phyloP scores from a whole-genome alignment of 2,797 vertebrate genomes.

The Selene dorsalis region DNA sequence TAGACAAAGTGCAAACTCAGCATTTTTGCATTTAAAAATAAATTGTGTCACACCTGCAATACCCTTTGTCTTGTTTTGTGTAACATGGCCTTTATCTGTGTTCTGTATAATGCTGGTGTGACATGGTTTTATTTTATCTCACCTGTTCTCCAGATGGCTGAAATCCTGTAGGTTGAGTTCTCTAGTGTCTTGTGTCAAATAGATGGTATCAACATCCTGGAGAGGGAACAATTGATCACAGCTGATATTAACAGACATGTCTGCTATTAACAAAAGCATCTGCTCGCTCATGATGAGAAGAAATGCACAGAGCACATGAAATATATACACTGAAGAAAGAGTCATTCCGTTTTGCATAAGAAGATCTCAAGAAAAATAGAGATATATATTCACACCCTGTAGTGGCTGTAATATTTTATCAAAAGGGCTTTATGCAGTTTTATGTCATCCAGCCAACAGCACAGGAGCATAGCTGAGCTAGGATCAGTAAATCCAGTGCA shows the following conservation, averaged over 20 bases:
- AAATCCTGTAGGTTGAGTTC: conserved; percentile 97
- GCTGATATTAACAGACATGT: conserved; percentile 1
- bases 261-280: not conserved
- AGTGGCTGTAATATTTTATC: conserved; percentile 2
- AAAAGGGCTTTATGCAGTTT: conserved; percentile 29
- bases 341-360: not conserved
- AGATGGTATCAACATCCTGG: conserved; percentile 98
- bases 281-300: not conserved
- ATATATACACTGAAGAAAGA: no score
- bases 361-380: not conserved
- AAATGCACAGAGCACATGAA: not conserved
- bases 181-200: conserved; percentile 95
- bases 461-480: not conserved
- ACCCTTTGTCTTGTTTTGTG: not conserved
- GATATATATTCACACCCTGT: not conserved
- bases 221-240: conserved; percentile 25
- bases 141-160: conserved; percentile 98
- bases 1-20: conserved; percentile 1
- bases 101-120: not conserved
- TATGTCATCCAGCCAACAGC: conserved; percentile 8
- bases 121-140: not conserved
- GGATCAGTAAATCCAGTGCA: conserved; percentile 15
- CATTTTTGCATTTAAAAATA: conserved; percentile 6
- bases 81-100: not conserved
- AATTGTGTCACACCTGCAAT: not conserved